These are phyloP conservation scores for Copidosoma floridanum DNA, from an alignment of 1,140 invertebrate species.

Conservation along the genomic window DNA sequence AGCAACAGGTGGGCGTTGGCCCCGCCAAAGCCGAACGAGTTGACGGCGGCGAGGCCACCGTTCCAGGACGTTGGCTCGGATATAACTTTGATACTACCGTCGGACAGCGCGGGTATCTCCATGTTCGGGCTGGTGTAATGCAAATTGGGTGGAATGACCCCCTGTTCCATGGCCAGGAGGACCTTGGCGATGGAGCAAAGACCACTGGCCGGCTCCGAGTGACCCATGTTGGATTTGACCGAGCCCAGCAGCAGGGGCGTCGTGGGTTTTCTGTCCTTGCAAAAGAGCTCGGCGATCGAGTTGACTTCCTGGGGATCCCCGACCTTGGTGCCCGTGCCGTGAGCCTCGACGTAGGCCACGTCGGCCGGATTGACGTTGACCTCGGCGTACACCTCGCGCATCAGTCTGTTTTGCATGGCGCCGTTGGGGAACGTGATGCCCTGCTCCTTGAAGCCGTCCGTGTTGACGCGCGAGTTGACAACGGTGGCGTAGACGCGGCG, in stretches of 20 bases:
- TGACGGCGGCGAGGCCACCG: slow-evolving; percentile 83
- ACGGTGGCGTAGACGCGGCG: slow-evolving; percentile 83
- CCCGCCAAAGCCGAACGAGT: slow-evolving; percentile 97
- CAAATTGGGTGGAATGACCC: slow-evolving; percentile 85
- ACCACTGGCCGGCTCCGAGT: slow-evolving; percentile 92
- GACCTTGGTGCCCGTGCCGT: slow-evolving; percentile 93
- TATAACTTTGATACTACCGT: slow-evolving; percentile 86
- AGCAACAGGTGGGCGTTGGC: slow-evolving; percentile 92
- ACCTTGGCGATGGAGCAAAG: slow-evolving; percentile 87
- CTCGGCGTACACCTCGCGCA: slow-evolving; percentile 82
- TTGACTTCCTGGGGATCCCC: slow-evolving; percentile 97
- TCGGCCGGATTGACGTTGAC: slow-evolving; percentile 76
- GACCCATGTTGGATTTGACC: slow-evolving; percentile 97
- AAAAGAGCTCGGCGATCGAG: slow-evolving; percentile 89
- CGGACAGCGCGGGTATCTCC: slow-evolving; percentile 82
- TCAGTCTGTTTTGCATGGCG: slow-evolving; percentile 80
- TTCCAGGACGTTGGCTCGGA: slow-evolving; percentile 76
- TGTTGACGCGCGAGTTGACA: slow-evolving; percentile 83
- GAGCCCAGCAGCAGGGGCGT: slow-evolving; percentile 87
- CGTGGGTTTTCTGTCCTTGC: slow-evolving; percentile 76
- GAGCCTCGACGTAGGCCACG: slow-evolving; percentile 89
- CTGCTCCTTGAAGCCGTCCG: slow-evolving; percentile 84
- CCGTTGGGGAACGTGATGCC: slow-evolving; percentile 92
- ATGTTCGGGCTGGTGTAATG: slow-evolving; percentile 85
- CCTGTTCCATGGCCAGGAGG: slow-evolving; percentile 86